Conservation (phyloP, 2,797 vertebrate species). For the Rhabdophis nuchalis region DNA sequence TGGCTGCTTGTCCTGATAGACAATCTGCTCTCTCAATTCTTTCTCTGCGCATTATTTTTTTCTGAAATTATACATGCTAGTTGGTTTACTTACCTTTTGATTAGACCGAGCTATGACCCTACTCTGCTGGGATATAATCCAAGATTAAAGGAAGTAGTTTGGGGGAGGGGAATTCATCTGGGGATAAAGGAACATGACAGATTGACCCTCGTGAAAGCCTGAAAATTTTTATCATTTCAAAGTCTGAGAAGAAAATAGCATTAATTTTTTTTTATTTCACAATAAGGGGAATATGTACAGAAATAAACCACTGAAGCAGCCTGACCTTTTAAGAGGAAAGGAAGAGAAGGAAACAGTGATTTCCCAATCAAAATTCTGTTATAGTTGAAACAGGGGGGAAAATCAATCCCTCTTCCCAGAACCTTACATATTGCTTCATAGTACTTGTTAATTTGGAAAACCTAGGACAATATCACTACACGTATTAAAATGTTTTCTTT, state of each 20-base stretch:
- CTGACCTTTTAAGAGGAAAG: neutral
- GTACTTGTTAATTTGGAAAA: neutral
- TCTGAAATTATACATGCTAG: constrained; percentile 62
- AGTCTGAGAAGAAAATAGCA: constrained; percentile 22
- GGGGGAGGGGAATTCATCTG: constrained; percentile 25
- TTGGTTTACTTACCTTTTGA: constrained; percentile 48
- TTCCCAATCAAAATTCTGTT: constrained; percentile 19
- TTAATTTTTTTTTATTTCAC: neutral
- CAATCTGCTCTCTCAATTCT: constrained; percentile 69
- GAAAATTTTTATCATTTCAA: constrained; percentile 1
- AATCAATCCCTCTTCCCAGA: neutral
- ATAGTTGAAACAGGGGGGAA: neutral
- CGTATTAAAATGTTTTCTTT: neutral
- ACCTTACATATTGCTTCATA: neutral
- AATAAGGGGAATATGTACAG: neutral
- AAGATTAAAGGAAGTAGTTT: constrained; percentile 22
- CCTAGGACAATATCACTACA: neutral
- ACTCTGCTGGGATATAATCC: constrained; percentile 49
- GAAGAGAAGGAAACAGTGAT: constrained; percentile 19
- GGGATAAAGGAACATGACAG: constrained; percentile 23
- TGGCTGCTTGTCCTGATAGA: constrained; percentile 73
- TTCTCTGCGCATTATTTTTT: constrained; percentile 73
- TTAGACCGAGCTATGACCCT: constrained; percentile 59
- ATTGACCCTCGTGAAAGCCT: constrained; percentile 35
- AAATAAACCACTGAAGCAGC: neutral